These are phyloP conservation scores for Heterotilapia buettikoferi DNA, from an alignment of 2,113 vertebrate species.

Conservation along the genomic window DNA sequence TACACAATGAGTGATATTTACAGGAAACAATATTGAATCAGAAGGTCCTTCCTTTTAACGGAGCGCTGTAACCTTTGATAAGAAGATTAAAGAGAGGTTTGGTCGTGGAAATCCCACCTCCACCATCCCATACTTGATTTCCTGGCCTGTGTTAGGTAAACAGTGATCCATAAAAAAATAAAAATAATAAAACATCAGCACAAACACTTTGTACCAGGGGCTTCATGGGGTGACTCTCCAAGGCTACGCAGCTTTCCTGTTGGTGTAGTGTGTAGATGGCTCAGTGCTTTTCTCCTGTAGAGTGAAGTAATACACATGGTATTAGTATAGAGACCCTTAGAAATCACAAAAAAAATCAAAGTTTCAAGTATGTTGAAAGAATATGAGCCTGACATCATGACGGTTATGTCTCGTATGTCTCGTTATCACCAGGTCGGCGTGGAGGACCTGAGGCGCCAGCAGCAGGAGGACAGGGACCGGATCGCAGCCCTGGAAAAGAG, in stretches of 20 bases:
- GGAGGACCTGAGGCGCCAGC: slow-evolving; percentile 78
- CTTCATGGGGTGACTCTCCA: not conserved
- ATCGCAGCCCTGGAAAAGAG: slow-evolving; percentile 80
- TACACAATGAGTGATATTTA: not conserved
- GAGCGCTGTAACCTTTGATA: not conserved
- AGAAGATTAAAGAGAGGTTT: not conserved
- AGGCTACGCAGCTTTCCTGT: not conserved
- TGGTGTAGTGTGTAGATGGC: not conserved
- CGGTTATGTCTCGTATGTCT: not conserved
- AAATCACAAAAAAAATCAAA: not conserved
- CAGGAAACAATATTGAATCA: not conserved
- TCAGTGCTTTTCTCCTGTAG: not conserved
- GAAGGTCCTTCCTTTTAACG: not conserved
- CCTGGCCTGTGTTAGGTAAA: not conserved
- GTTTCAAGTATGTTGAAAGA: not conserved
- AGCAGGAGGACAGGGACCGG: slow-evolving; percentile 79
- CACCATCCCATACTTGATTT: not conserved
- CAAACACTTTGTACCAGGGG: not conserved
- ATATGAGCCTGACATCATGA: not conserved
- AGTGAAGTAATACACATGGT: not conserved
- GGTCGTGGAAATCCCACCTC: not conserved
- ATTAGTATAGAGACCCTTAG: not conserved
- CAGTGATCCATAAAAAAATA: not conserved
- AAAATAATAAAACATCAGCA: not conserved
- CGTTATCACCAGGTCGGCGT: slow-evolving; percentile 52